These are phyloP conservation scores for Acrobasis repandana DNA, from an alignment of 2,888 invertebrate genomes.

Conservation along the genomic window DNA sequence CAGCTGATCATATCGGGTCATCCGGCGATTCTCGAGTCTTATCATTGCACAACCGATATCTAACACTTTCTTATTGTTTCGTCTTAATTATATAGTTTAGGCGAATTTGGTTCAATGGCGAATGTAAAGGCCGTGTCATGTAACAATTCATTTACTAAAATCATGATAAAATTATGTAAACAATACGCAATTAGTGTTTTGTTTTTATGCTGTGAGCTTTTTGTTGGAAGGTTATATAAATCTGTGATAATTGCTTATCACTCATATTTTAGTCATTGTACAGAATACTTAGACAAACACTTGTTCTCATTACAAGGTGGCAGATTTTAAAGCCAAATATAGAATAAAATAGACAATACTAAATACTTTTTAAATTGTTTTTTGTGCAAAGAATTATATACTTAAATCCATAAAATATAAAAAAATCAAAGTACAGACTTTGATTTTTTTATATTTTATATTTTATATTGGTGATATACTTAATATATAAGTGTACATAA, in stretches of 20 bases:
- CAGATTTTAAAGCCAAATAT: no score
- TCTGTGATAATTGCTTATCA: slow-evolving; percentile 1
- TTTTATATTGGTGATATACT: no score
- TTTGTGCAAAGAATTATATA: no score
- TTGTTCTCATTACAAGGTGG: no score
- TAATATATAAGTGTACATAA: no score
- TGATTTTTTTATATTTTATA: no score
- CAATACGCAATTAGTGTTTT: slow-evolving; percentile 8
- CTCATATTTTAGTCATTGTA: neutral
- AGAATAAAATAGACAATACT: no score
- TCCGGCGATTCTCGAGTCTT: slow-evolving; percentile 73
- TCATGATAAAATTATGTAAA: slow-evolving; percentile 9
- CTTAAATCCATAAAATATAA: no score
- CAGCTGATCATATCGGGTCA: slow-evolving; percentile 62
- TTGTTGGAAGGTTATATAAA: neutral
- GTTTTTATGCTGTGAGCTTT: neutral
- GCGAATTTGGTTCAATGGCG: slow-evolving; percentile 61
- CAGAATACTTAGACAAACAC: neutral
- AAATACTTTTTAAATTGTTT: no score
- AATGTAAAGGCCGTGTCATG: slow-evolving; percentile 38
- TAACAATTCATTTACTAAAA: slow-evolving; percentile 20
- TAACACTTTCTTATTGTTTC: slow-evolving; percentile 77
- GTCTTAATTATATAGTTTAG: slow-evolving; percentile 63
- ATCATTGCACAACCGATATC: slow-evolving; percentile 64
- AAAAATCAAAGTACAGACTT: no score